These are phyloP conservation scores for Etheostoma nigrum DNA, from an alignment of 2,797 vertebrate species.

Conservation along the genomic window DNA sequence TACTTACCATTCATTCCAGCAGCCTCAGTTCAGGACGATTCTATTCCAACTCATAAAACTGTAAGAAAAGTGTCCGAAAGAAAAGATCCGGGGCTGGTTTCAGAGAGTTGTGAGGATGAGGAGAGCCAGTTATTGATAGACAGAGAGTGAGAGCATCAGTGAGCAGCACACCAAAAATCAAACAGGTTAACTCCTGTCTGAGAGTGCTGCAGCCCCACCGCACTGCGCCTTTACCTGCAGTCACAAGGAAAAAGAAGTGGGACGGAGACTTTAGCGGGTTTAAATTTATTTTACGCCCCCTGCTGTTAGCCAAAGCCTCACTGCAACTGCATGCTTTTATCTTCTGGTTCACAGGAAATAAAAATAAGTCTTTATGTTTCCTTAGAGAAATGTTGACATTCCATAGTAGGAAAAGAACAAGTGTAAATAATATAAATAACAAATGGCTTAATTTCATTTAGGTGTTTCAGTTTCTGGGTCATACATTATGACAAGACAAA, in stretches of 20 bases:
- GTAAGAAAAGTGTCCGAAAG: conserved; percentile 1
- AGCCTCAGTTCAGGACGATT: conserved; percentile 45
- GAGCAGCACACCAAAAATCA: neutral
- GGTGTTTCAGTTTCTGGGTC: no score
- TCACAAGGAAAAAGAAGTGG: neutral
- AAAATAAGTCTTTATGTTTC: no score
- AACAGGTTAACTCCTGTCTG: conserved; percentile 10
- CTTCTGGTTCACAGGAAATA: no score
- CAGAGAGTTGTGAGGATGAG: neutral
- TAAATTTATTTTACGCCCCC: conserved; percentile 42
- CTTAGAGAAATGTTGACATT: neutral
- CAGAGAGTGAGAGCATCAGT: no score
- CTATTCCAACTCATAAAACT: conserved; percentile 45
- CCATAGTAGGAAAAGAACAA: neutral
- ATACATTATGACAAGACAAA: no score
- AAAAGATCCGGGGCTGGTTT: neutral
- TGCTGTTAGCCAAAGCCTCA: conserved; percentile 12
- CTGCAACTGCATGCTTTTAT: neutral
- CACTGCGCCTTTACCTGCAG: conserved; percentile 42
- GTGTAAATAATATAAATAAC: neutral
- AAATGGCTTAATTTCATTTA: no score
- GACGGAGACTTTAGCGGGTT: neutral
- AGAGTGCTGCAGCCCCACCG: conserved; percentile 25
- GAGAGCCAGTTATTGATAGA: conserved; percentile 1
- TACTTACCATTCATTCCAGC: conserved; percentile 78